These are phyloP conservation scores for Dufourea novaeangliae DNA, from an alignment of 1,140 invertebrate species.

Conservation along the genomic window DNA sequence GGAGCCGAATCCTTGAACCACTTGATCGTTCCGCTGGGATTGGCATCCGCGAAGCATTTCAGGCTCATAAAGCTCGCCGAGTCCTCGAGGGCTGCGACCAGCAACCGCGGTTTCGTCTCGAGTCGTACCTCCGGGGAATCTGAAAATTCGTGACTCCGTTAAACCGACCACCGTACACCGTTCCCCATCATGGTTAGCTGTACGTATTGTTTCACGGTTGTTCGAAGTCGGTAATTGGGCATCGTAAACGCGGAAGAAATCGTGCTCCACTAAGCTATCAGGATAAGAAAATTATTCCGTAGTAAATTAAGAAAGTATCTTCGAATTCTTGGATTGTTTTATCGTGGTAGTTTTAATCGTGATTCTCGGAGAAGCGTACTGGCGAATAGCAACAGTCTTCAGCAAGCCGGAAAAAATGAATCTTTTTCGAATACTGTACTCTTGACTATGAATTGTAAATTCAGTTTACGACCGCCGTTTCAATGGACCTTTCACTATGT, in stretches of 20 bases:
- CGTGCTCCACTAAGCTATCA: too few species aligned
- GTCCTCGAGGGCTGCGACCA: constrained; percentile 72
- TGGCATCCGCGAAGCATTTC: constrained; percentile 91
- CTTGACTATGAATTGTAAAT: background rate
- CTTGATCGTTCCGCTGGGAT: constrained; percentile 91
- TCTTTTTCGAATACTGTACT: background rate
- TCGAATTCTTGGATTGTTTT: too few species aligned
- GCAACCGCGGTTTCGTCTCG: constrained; percentile 73
- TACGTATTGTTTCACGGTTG: background rate
- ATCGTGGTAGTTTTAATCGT: too few species aligned
- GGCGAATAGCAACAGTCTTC: background rate
- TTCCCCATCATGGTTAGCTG: background rate
- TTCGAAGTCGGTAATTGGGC: background rate
- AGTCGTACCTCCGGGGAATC: constrained; percentile 76
- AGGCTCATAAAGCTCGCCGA: constrained; percentile 85
- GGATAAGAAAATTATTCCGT: too few species aligned
- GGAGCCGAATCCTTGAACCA: constrained; percentile 85
- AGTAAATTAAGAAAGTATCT: too few species aligned
- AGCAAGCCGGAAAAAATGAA: background rate
- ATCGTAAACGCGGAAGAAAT: background rate
- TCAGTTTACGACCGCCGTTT: background rate
- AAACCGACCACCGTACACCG: background rate
- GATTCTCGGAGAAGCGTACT: too few species aligned
- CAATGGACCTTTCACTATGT: background rate
- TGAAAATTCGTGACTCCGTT: constrained; percentile 59